Base-by-base conservation (phyloP, 2,888 invertebrate genomes). In the Orthosia cruda region DNA sequence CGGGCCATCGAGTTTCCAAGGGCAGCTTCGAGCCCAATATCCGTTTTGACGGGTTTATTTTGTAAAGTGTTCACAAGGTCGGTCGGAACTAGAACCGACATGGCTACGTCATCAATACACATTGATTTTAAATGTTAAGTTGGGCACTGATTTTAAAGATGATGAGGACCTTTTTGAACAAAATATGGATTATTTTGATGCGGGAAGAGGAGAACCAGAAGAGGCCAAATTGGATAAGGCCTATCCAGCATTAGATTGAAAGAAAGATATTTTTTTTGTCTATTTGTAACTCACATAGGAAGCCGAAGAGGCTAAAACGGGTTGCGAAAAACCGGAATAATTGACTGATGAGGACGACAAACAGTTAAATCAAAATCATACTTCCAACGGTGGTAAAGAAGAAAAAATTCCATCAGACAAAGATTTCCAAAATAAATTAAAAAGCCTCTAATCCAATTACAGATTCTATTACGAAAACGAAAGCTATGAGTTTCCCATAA, bases 21-120 rank as follows among this genome's bases (percentile, higher is more conserved):
- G 87, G 81, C 86, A 83, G 65, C 18, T 70, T 54, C 61, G 70
- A 58, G 45, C 76, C 73, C 73, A 85, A 85, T 86, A 86, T 85
- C 85, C 83, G 83, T 67, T 83, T 71, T 61, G 40, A 74, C 70
- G 63, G 67, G 52, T 62, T 50, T 71, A 86, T 75, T 85, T 74
- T 77, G 63, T 83, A 64, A 75, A 83, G 66, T 83, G 74, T 40
- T 23, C 55, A 18, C 83, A 86, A 86, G 86, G 86, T 78, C 79
- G 70, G 40, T 4, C 77, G 58, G 64, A 63, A 71, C 49, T 40
- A 40, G 50, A 52, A 52, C 11, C n/a, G 55, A 62, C 67, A 71
- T 58, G 58, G 45, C 55, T 66, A 54, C 66, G 9, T 73, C 66
- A 75, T 69, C 61, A 52, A 62, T 74, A 63, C 18, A 20, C 40